Percentiles rank a stretch among this genome's conserved stretches.
phyloP scores from a whole-genome alignment of 2,797 vertebrate species.

The Typhlichthys eigenmanni region DNA sequence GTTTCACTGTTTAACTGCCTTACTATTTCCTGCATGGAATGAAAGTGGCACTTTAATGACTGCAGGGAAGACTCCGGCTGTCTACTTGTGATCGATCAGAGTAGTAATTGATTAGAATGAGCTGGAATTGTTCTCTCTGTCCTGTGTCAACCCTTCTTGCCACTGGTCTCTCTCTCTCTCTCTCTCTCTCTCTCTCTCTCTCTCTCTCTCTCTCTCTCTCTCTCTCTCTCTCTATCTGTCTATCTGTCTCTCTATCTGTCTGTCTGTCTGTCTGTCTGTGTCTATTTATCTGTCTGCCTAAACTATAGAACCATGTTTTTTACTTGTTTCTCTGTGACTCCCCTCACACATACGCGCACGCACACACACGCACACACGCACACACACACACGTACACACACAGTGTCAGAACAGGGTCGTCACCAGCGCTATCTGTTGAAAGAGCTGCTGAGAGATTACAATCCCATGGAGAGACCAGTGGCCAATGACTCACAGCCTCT shows the following conservation, averaged over 20 bases:
- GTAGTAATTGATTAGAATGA: conserved; percentile 62
- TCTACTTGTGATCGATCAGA: conserved; percentile 64
- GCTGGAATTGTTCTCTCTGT: conserved; percentile 23
- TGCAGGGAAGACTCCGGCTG: conserved; percentile 49
- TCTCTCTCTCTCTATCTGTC: too few species aligned
- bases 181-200: conserved; percentile 10
- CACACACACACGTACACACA: not conserved
- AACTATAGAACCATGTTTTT: too few species aligned
- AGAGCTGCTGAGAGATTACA: conserved; percentile 94
- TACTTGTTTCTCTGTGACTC: not conserved
- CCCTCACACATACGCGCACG: not conserved
- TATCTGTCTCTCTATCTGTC: conserved; percentile 11
- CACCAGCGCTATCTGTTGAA: conserved; percentile 93
- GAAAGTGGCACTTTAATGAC: conserved; percentile 55
- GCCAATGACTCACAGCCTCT: conserved; percentile 92
- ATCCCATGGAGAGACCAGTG: conserved; percentile 93
- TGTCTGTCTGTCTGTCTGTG: conserved; percentile 6
- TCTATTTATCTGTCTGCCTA: not conserved
- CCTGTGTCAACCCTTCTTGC: conserved; percentile 19
- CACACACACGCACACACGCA: not conserved
- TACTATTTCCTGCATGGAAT: conserved; percentile 53
- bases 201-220: not conserved
- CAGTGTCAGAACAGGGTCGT: conserved; percentile 92
- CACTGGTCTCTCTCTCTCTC: not conserved
- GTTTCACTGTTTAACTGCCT: conserved; percentile 56